Base-by-base conservation (phyloP, 2,113 vertebrate species). In the Calcarius ornatus region DNA sequence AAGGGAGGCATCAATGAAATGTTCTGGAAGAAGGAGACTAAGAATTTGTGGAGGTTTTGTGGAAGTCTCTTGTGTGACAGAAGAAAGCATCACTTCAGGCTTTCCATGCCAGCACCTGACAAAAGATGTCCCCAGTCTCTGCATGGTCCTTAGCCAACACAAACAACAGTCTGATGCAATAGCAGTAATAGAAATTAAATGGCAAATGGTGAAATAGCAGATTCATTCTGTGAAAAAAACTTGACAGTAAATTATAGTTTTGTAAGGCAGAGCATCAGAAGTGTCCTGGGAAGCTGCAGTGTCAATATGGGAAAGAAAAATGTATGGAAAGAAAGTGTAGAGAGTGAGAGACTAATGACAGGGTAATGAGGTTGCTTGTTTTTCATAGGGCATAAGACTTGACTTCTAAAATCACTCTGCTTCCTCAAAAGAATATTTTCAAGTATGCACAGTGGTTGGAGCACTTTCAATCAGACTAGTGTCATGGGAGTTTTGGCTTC, bases 311-410 rank as follows among this genome's bases (percentile, higher is more conserved):
- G 57, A 76, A 82, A 71, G 70, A 59, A 76, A 65, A 75, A 92
- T 76, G 10, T 57, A 63, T 92, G 79, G 90, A 94, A 82, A 66
- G 23, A 77, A 80, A 33, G 30, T 48, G 2, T 0, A 59, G 59
- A 59, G 35, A 69, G 10, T 30, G 57, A 68, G 66, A 91, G 25
- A n/a, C n/a, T 96, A 94, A 93, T 90, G 88, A 20, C 42, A 54
- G 31, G 25, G 19, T 94, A 94, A 96, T 83, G 95, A 94, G 71
- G 12, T 87, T 88, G 20, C 42, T 38, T 90, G 28, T 48, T 93
- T 93, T 85, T 77, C 63, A 86, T 42, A 35, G 45, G 25, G 15
- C 40, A 12, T 71, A 53, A 68, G 37, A 79, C 25, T 21, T 33
- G 20, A 48, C 71, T 79, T 13, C 65, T 72, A 72, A 90, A 85